phyloP scores from a whole-genome alignment of 2,888 invertebrate species.

The Hyalella azteca region DNA sequence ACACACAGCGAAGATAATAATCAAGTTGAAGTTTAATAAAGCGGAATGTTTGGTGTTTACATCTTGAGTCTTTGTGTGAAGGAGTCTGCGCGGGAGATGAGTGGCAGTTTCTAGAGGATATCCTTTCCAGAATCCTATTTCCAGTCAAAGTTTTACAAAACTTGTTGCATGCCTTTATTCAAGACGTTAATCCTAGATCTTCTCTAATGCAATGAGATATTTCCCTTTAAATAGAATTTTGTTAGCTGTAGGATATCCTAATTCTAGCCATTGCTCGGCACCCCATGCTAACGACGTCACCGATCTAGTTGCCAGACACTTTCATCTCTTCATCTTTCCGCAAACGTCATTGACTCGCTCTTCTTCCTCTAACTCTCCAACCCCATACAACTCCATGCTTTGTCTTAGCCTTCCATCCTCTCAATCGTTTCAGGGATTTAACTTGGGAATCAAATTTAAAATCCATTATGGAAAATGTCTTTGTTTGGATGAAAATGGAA shows the following conservation, averaged over 20 bases:
- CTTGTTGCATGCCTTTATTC: no score
- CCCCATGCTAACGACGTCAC: slow-evolving; percentile 35
- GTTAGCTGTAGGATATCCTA: background rate
- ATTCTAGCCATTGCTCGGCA: slow-evolving; percentile 21
- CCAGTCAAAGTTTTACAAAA: no score
- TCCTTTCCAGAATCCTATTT: no score
- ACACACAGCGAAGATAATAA: no score
- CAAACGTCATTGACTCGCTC: background rate
- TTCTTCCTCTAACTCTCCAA: background rate
- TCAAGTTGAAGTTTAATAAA: slow-evolving; percentile 14
- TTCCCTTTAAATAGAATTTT: background rate
- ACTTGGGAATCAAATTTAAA: background rate
- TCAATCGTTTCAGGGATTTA: background rate
- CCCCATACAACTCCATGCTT: background rate
- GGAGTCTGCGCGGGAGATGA: slow-evolving; percentile 56
- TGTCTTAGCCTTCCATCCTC: no score
- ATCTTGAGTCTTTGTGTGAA: slow-evolving; percentile 50
- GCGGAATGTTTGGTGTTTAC: slow-evolving; percentile 44
- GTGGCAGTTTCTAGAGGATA: slow-evolving; percentile 11
- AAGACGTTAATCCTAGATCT: no score
- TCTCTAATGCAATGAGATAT: no score
- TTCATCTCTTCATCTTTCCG: background rate
- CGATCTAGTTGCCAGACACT: background rate
- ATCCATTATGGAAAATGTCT: background rate
- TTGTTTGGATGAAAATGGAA: no score